Evolutionary conservation across 2,113 vertebrate species (phyloP).

Genomic region (Dissostichus mawsoni): DNA sequence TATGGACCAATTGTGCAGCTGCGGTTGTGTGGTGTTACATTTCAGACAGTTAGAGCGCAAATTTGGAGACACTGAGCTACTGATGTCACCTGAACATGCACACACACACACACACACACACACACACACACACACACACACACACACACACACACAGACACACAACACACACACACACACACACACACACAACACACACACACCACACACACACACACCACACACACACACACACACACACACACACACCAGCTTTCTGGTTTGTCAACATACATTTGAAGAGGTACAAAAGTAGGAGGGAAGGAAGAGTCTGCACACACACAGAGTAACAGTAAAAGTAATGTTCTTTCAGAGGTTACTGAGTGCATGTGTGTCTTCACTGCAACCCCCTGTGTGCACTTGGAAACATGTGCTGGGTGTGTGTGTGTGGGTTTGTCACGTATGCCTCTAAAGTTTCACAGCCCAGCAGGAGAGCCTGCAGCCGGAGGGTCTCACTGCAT

Average conservation of each 20-base stretch:
- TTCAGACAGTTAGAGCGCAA: conserved; percentile 65
- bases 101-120: too few species aligned
- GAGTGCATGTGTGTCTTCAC: conserved; percentile 45
- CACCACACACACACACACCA: conserved; percentile 14
- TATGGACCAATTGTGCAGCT: too few species aligned
- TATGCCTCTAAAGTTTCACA: conserved; percentile 67
- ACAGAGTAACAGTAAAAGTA: conserved; percentile 13
- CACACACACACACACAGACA: background rate
- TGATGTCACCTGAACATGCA: conserved; percentile 40
- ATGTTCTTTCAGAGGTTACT: conserved; percentile 32
- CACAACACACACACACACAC: conserved; percentile 3
- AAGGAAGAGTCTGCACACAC: background rate
- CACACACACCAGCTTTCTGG: background rate
- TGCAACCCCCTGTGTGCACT: conserved; percentile 26
- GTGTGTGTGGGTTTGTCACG: conserved; percentile 27
- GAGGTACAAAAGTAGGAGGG: background rate
- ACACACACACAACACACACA: background rate
- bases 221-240: background rate
- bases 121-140: too few species aligned
- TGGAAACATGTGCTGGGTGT: conserved; percentile 29
- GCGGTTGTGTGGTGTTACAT: background rate
- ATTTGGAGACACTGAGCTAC: conserved; percentile 47
- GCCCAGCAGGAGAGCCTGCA: conserved; percentile 65
- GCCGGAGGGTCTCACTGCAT: conserved; percentile 60
- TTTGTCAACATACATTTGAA: background rate